These are phyloP conservation scores for Achroia grisella DNA, from an alignment of 1,140 invertebrate species.

Conservation along the genomic window DNA sequence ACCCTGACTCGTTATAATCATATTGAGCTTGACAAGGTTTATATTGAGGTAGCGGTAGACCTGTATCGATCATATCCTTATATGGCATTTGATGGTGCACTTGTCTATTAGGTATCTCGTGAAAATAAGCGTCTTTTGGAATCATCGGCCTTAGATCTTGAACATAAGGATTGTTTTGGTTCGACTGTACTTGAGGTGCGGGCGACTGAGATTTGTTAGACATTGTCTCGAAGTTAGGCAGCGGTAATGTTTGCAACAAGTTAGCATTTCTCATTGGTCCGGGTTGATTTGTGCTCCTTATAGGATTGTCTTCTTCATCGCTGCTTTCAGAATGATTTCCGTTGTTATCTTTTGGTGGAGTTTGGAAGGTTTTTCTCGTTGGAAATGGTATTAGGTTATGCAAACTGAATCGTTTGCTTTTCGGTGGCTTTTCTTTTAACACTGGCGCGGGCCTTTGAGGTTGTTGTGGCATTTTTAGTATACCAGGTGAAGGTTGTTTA, in stretches of 20 bases:
- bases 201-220: conserved; percentile 67
- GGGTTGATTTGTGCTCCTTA: conserved; percentile 65
- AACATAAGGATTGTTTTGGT: conserved; percentile 24
- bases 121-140: conserved; percentile 77
- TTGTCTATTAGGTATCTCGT: conserved; percentile 72
- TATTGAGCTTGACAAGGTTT: conserved; percentile 29
- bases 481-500: conserved; percentile 30
- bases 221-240: conserved; percentile 74
- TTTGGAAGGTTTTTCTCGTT: conserved; percentile 68
- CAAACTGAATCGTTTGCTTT: conserved; percentile 69
- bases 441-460: conserved; percentile 57
- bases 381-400: conserved; percentile 70
- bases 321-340: conserved; percentile 74
- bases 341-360: conserved; percentile 56
- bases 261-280: conserved; percentile 74
- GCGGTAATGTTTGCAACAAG: conserved; percentile 63
- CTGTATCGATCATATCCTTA: conserved; percentile 38
- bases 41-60: conserved; percentile 38
- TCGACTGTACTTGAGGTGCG: conserved; percentile 38
- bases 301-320: conserved; percentile 74
- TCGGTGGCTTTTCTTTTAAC: conserved; percentile 66
- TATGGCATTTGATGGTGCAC: conserved; percentile 55
- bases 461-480: conserved; percentile 61
- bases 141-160: conserved; percentile 55
- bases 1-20: conserved; percentile 45